Conservation (phyloP, 1,140 invertebrate genomes). For the Pantala flavescens region DNA sequence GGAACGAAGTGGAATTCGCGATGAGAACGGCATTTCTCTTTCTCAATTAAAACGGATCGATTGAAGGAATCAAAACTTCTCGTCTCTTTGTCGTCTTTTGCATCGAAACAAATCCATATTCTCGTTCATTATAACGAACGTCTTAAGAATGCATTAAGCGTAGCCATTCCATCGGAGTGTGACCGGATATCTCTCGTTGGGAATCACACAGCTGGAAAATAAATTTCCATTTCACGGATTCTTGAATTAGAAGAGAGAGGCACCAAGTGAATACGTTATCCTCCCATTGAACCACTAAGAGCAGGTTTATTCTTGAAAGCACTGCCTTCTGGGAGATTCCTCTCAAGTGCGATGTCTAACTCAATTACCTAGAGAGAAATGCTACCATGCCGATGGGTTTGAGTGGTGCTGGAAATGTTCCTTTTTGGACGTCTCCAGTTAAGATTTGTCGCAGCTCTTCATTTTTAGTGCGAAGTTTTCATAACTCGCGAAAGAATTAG, state of each 20-base stretch:
- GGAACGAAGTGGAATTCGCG: too few species aligned
- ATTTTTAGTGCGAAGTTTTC: too few species aligned
- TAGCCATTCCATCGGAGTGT: too few species aligned
- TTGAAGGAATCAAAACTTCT: too few species aligned
- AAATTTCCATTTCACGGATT: slow-evolving; percentile 7
- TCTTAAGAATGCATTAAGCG: not conserved
- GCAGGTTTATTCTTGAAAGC: not conserved
- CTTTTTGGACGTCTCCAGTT: too few species aligned
- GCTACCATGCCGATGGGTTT: too few species aligned
- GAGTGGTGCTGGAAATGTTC: too few species aligned
- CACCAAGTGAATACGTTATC: not conserved
- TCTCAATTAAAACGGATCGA: too few species aligned
- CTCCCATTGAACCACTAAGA: not conserved
- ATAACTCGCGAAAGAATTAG: too few species aligned
- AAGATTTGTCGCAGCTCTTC: too few species aligned
- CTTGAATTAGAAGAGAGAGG: not conserved
- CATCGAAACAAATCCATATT: not conserved
- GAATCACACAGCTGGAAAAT: not conserved
- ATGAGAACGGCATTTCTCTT: too few species aligned
- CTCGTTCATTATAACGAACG: not conserved
- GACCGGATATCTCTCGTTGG: not conserved
- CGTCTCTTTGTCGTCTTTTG: too few species aligned
- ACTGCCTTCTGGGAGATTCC: not conserved
- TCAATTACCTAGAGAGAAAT: not conserved
- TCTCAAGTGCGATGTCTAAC: not conserved